These are phyloP conservation scores for Odontamblyopus rebecca DNA, from an alignment of 2,797 vertebrate genomes.

Conservation along the genomic window DNA sequence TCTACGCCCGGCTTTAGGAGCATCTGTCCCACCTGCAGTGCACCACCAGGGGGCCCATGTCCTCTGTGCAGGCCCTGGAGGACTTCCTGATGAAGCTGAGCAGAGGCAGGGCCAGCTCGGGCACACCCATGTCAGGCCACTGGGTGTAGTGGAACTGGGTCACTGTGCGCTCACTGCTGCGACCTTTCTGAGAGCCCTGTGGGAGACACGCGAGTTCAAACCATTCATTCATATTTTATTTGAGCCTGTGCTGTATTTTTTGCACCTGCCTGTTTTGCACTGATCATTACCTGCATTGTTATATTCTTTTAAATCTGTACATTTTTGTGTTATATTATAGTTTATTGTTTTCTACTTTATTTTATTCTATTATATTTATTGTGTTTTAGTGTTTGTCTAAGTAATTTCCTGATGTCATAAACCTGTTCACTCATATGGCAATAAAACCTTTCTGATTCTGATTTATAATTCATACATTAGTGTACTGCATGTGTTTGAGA, in stretches of 20 bases:
- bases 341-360: too few species aligned
- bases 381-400: too few species aligned
- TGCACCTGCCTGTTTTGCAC: too few species aligned
- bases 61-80: constrained; percentile 75
- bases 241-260: too few species aligned
- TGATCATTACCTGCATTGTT: too few species aligned
- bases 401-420: too few species aligned
- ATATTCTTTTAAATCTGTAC: too few species aligned
- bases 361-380: too few species aligned
- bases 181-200: constrained; percentile 88
- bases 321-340: too few species aligned
- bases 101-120: constrained; percentile 87
- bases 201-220: constrained; percentile 5
- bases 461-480: neutral
- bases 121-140: constrained; percentile 98
- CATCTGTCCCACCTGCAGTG: constrained; percentile 87
- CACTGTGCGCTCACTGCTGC: constrained; percentile 80
- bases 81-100: constrained; percentile 91
- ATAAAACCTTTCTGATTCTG: too few species aligned
- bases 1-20: too few species aligned
- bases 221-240: neutral
- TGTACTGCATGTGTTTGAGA: neutral
- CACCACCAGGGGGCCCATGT: constrained; percentile 85
- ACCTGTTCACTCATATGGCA: too few species aligned
- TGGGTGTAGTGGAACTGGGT: constrained; percentile 95